These are phyloP conservation scores for Octopus bimaculoides DNA, from an alignment of 1,140 invertebrate genomes.

Conservation along the genomic window DNA sequence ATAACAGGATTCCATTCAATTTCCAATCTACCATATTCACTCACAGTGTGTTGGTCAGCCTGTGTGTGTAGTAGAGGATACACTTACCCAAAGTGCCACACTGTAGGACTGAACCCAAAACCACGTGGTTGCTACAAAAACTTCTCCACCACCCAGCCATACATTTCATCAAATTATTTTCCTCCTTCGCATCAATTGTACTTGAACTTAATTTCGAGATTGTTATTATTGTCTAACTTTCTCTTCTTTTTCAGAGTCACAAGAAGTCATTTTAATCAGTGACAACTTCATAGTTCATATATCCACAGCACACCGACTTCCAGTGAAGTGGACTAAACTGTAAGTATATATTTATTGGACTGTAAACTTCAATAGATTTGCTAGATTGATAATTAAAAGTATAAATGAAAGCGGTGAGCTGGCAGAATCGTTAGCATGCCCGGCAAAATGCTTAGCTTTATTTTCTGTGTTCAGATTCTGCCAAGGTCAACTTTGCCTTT, in stretches of 20 bases:
- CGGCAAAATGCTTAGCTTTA: neutral
- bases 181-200: no score
- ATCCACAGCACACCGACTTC: constrained; percentile 78
- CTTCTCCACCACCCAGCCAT: no score
- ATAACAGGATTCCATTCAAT: no score
- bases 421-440: neutral
- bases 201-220: no score
- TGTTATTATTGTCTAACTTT: neutral
- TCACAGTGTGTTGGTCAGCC: no score
- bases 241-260: constrained; percentile 34
- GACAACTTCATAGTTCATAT: constrained; percentile 81
- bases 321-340: constrained; percentile 67
- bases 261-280: constrained; percentile 62
- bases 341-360: constrained; percentile 25
- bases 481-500: neutral
- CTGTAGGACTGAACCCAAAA: no score
- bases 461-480: neutral
- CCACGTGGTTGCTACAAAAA: no score
- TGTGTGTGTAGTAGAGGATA: no score
- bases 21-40: no score
- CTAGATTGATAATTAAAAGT: constrained; percentile 11
- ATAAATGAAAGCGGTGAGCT: neutral
- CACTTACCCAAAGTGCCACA: no score
- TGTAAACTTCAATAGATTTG: neutral
- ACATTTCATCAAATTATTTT: no score